These are phyloP conservation scores for Synergus gifuensis DNA, from an alignment of 2,888 invertebrate genomes.

Conservation along the genomic window DNA sequence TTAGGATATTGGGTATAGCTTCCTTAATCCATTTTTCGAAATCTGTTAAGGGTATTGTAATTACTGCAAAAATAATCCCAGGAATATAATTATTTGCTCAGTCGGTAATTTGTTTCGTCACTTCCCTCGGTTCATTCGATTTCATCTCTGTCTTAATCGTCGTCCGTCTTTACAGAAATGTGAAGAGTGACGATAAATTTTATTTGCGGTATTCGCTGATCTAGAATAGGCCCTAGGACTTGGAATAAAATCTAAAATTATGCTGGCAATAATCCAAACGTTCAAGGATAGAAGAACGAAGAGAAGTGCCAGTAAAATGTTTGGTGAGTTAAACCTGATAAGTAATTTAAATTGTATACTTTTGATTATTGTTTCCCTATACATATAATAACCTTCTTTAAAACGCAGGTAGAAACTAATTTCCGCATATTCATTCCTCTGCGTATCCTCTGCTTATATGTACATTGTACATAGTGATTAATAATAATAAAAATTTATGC, in stretches of 20 bases:
- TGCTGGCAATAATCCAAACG: conserved; percentile 68
- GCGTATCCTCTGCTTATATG: not conserved
- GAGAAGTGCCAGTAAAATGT: conserved; percentile 41
- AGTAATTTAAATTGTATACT: conserved; percentile 35
- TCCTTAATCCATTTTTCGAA: not conserved
- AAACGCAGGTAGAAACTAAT: not conserved
- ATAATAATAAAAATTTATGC: not conserved
- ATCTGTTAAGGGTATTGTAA: not conserved
- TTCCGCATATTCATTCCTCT: not conserved
- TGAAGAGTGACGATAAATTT: conserved; percentile 40
- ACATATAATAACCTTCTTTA: no score
- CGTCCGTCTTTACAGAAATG: conserved; percentile 30
- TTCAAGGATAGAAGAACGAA: conserved; percentile 59
- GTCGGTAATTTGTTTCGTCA: no score
- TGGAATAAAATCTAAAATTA: conserved; percentile 71
- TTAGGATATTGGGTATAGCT: not conserved
- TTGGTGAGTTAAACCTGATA: conserved; percentile 31
- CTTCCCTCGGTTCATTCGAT: not conserved
- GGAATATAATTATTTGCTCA: no score
- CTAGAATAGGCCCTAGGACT: conserved; percentile 57
- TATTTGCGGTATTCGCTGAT: conserved; percentile 35
- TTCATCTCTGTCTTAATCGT: conserved; percentile 10
- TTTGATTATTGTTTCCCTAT: conserved; percentile 6
- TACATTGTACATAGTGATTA: not conserved
- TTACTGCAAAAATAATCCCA: no score